A percentile compares a stretch with the other conserved stretches of the same genome.
Evolutionary conservation across 2,888 invertebrate species (phyloP).

Genomic region (Rugalucina vietnamica): DNA sequence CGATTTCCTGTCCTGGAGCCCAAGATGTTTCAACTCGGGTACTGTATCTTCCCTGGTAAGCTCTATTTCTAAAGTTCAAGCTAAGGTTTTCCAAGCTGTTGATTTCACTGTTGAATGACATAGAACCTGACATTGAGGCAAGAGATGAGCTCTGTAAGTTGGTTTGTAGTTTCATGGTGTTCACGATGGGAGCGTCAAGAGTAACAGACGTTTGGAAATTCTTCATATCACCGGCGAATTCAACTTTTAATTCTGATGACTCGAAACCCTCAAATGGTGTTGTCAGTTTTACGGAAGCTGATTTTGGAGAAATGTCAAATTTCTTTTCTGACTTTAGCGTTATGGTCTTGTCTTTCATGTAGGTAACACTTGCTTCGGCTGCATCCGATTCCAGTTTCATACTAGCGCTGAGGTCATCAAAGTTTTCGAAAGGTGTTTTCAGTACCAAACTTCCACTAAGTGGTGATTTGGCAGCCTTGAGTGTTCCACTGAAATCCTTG

Average conservation of each 20-base stretch:
- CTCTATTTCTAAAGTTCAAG: conserved; percentile 33
- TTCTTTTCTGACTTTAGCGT: conserved; percentile 28
- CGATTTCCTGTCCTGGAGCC: conserved; percentile 22
- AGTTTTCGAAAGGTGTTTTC: conserved; percentile 43
- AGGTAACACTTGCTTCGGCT: conserved; percentile 3
- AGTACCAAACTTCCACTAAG: conserved; percentile 15
- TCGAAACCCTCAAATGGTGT: conserved; percentile 49
- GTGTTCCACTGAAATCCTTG: conserved; percentile 42
- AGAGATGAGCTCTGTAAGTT: conserved; percentile 26
- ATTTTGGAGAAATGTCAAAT: conserved; percentile 19
- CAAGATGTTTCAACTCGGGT: conserved; percentile 37
- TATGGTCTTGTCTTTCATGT: conserved; percentile 47
- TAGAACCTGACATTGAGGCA: conserved; percentile 17
- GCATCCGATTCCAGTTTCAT: conserved; percentile 31
- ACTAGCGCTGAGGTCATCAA: conserved; percentile 39
- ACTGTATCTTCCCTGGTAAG: conserved; percentile 14
- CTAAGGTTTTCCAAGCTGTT: conserved; percentile 47
- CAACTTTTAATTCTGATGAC: conserved; percentile 19
- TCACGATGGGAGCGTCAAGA: conserved; percentile 15
- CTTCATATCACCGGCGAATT: conserved; percentile 29
- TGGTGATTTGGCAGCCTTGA: conserved; percentile 39
- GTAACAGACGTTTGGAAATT: conserved; percentile 40
- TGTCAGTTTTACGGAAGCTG: conserved; percentile 4
- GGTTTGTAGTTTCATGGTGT: conserved; percentile 29
- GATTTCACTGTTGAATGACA: conserved; percentile 47